Percentiles rank a stretch among this genome's conserved stretches.
Evolutionary conservation across 1,140 invertebrate genomes (phyloP).

Genomic region (Hesperophylax magnus): DNA sequence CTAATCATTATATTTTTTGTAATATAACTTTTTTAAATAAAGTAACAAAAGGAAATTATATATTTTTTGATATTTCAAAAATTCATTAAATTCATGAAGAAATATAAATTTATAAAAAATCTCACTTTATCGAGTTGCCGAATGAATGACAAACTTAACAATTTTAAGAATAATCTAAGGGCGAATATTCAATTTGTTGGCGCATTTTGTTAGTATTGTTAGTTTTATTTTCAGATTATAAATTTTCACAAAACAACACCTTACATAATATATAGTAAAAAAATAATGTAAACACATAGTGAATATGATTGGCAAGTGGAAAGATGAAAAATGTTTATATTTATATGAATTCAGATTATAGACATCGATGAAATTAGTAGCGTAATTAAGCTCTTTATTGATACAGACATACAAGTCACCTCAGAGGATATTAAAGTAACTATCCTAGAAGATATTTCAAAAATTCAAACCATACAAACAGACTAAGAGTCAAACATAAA

Average conservation of each 20-base stretch:
- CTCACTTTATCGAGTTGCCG: neutral
- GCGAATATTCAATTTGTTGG: conserved; percentile 14
- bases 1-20: neutral
- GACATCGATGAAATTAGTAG: neutral
- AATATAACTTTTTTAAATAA: neutral
- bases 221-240: conserved; percentile 19
- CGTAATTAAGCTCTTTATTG: conserved; percentile 18
- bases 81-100: too few species aligned
- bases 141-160: neutral
- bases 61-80: neutral
- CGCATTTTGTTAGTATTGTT: conserved; percentile 32
- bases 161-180: conserved; percentile 19
- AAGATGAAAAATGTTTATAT: conserved; percentile 12
- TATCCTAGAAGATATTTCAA: too few species aligned
- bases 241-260: conserved; percentile 36
- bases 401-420: neutral
- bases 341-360: neutral
- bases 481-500: too few species aligned
- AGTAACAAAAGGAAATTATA: neutral
- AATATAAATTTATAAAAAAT: neutral
- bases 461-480: too few species aligned
- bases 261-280: conserved; percentile 6
- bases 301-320: conserved; percentile 16
- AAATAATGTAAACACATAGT: conserved; percentile 1
- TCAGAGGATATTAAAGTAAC: too few species aligned